Evolutionary conservation across 2,797 vertebrate species (phyloP).

Genomic region (Schizopygopsis malacanthus): DNA sequence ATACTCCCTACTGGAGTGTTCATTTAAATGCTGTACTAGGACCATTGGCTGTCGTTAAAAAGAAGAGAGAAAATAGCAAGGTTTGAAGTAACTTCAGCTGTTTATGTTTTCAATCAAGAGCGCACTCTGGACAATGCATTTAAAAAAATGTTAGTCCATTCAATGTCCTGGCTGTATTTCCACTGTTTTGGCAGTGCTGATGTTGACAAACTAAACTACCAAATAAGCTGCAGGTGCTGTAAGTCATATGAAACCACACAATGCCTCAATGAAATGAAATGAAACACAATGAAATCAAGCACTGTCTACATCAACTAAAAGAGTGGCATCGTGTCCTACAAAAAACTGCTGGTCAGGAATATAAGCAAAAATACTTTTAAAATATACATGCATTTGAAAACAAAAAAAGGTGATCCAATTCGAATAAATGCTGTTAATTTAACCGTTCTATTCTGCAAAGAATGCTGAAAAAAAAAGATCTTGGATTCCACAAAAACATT

Average conservation of each 20-base stretch:
- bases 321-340: neutral
- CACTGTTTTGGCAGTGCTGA: conserved; percentile 17
- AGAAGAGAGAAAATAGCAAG: conserved; percentile 13
- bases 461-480: neutral
- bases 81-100: neutral
- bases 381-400: neutral
- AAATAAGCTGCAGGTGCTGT: conserved; percentile 27
- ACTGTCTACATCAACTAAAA: neutral
- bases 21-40: conserved; percentile 29
- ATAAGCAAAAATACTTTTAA: neutral
- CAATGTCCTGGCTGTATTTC: neutral
- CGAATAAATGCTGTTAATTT: neutral
- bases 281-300: neutral
- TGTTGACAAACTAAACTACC: conserved; percentile 33
- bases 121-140: neutral
- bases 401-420: neutral
- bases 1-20: conserved; percentile 55
- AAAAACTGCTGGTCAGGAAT: neutral
- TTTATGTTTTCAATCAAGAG: conserved; percentile 22
- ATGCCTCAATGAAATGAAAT: neutral
- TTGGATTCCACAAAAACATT: neutral
- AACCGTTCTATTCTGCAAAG: neutral
- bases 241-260: conserved; percentile 11
- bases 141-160: neutral
- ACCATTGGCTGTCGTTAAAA: conserved; percentile 16